Evolutionary conservation across 2,797 vertebrate species (phyloP), one percentile per base, ranked within the genome.

Genomic region (Anguilla obscura): DNA sequence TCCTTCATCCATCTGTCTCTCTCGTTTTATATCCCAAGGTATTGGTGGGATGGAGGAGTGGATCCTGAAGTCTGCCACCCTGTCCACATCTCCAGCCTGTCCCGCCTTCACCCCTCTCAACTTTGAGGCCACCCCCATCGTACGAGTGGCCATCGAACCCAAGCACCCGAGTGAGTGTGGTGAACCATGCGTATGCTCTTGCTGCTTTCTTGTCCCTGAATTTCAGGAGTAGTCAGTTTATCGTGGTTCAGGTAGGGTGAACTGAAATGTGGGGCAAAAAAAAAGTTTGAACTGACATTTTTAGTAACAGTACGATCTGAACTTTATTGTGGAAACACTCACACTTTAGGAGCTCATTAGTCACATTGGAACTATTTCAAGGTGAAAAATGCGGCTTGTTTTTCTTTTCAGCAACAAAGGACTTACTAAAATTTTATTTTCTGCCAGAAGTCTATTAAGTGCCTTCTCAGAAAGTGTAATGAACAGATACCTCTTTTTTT

Each of bases 91-190:
- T 0, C 96, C 96, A 0, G 97, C 97, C 56, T 99, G 98, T 86
- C 97, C 97, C 0, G 98, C 99, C 0, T 99, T 99, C 91, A 97
- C 95, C 1, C 97, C 98, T 0, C 97, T 99, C 88, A 98, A 94
- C 95, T 98, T 99, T 0, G 98, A 99, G 90, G 98, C 97, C 5
- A 97, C 96, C 0, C 98, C 99, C 0, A 99, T 99, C 0, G 97
- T 99, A 74, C 95, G 99, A 58, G 98, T 99, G 0, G 99, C 99
- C 33, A 91, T 99, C 1, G 99, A 99, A 56, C 98, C 99, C 0
- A 98, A 97, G 90, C 98, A 99, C 91, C 97, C 98, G 89, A 97
- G 99, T 99, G 96, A 91, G 98, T 95, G 10, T 33, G 86, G 40
- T 58, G n/a, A 14, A 85, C 63, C 74, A 83, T 45, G 33, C 9